Evolutionary conservation across 2,888 invertebrate species (phyloP).

Genomic region (Smittia sp.): DNA sequence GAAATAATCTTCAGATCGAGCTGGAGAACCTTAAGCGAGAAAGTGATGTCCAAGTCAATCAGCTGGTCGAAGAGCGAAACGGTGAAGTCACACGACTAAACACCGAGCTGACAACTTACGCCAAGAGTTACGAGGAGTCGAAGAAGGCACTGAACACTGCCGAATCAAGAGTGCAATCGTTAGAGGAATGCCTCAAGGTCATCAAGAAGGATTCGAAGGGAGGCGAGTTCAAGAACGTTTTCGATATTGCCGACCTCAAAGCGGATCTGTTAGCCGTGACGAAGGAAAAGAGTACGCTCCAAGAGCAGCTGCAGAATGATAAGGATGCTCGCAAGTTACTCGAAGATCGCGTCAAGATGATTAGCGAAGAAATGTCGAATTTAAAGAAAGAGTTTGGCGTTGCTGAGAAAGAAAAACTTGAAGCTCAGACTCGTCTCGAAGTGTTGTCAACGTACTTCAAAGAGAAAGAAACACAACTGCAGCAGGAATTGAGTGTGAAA

Average conservation of each 20-base stretch:
- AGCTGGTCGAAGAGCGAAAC: conserved; percentile 49
- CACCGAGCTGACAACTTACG: conserved; percentile 49
- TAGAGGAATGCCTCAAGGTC: conserved; percentile 55
- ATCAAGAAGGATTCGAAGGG: conserved; percentile 53
- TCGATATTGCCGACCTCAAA: conserved; percentile 59
- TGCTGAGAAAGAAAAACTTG: conserved; percentile 68
- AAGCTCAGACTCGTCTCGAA: conserved; percentile 78
- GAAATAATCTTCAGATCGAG: conserved; percentile 48
- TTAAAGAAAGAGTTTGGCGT: conserved; percentile 61
- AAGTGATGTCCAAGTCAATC: conserved; percentile 50
- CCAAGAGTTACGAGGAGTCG: conserved; percentile 47
- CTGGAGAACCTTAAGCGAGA: conserved; percentile 48
- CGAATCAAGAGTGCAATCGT: conserved; percentile 51
- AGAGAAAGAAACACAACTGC: conserved; percentile 80
- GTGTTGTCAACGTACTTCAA: conserved; percentile 87
- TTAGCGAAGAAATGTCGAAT: conserved; percentile 56
- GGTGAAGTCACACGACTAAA: conserved; percentile 50
- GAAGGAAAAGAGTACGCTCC: conserved; percentile 56
- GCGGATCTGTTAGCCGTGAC: conserved; percentile 59
- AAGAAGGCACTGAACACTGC: conserved; percentile 50
- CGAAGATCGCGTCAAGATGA: conserved; percentile 52
- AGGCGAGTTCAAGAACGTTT: conserved; percentile 54
- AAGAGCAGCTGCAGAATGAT: conserved; percentile 54
- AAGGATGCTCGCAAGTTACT: conserved; percentile 54
- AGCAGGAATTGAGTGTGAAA: conserved; percentile 75